These are phyloP conservation scores for Rhinatrema bivittatum DNA, from an alignment of 2,797 vertebrate genomes.

Conservation along the genomic window DNA sequence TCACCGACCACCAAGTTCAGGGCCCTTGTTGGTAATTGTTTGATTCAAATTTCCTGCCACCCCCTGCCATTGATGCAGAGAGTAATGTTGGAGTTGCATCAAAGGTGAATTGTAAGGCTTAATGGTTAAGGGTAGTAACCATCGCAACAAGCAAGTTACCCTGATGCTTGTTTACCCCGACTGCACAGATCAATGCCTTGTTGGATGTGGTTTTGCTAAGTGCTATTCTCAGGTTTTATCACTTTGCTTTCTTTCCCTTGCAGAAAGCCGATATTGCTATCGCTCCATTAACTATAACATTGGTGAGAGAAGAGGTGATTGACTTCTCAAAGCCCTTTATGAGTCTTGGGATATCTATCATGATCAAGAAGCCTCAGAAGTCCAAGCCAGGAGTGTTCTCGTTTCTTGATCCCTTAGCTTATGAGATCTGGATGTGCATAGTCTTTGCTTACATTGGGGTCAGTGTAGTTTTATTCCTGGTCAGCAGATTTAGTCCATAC, in stretches of 20 bases:
- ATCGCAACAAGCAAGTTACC: too few species aligned
- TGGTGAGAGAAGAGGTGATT: conserved; percentile 98
- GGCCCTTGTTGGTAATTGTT: too few species aligned
- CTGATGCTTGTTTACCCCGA: too few species aligned
- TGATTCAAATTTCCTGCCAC: too few species aligned
- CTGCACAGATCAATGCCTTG: too few species aligned
- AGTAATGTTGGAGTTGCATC: too few species aligned
- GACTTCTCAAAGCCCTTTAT: conserved; percentile 99
- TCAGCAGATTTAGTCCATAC: conserved; percentile 98
- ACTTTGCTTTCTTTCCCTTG: conserved; percentile 38
- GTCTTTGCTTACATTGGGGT: conserved; percentile 98
- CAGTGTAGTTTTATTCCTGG: conserved; percentile 98
- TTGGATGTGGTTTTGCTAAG: too few species aligned
- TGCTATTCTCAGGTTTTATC: conserved; percentile 22
- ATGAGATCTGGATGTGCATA: conserved; percentile 99
- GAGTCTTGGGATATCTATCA: conserved; percentile 98
- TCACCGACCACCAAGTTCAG: too few species aligned
- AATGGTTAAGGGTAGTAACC: too few species aligned
- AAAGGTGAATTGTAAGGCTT: too few species aligned
- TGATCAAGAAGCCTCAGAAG: conserved; percentile 99
- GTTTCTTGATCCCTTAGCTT: conserved; percentile 96
- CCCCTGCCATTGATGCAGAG: too few species aligned
- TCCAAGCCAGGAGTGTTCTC: conserved; percentile 98
- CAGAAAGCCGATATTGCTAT: conserved; percentile 98
- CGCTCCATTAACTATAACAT: conserved; percentile 92